Conservation (phyloP, 2,113 vertebrate species). For the Nannospalax galili region DNA sequence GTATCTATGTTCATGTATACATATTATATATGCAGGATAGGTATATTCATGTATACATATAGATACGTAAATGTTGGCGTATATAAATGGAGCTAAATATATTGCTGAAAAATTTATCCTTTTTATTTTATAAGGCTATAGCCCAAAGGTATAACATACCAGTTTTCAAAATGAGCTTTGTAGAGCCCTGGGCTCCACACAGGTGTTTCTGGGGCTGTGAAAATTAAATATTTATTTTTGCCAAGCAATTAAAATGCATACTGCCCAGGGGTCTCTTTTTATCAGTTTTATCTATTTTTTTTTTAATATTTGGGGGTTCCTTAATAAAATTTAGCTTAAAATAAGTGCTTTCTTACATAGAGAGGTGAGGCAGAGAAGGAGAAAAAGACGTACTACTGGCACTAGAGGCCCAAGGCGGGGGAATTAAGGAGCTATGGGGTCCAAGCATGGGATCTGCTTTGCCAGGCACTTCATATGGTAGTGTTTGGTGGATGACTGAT, state of each 20-base stretch:
- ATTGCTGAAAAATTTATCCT: not conserved
- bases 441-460: fast-evolving
- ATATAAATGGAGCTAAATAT: not conserved
- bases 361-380: not conserved
- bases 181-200: not conserved
- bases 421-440: not conserved
- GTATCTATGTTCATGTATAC: not conserved
- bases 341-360: not conserved
- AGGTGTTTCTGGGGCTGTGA: not conserved
- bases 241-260: conserved; percentile 46
- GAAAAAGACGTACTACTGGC: not conserved
- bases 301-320: not conserved
- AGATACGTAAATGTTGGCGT: not conserved
- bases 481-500: not conserved
- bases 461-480: fast-evolving
- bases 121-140: not conserved
- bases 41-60: not conserved
- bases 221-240: conserved; percentile 61
- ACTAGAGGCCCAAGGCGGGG: not conserved
- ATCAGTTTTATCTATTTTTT: conserved; percentile 19
- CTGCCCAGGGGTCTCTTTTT: not conserved
- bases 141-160: not conserved
- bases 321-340: conserved; percentile 44
- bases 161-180: conserved; percentile 35
- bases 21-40: not conserved